Base-by-base conservation (phyloP, 2,113 vertebrate genomes). In the Acrocephalus kingi region DNA sequence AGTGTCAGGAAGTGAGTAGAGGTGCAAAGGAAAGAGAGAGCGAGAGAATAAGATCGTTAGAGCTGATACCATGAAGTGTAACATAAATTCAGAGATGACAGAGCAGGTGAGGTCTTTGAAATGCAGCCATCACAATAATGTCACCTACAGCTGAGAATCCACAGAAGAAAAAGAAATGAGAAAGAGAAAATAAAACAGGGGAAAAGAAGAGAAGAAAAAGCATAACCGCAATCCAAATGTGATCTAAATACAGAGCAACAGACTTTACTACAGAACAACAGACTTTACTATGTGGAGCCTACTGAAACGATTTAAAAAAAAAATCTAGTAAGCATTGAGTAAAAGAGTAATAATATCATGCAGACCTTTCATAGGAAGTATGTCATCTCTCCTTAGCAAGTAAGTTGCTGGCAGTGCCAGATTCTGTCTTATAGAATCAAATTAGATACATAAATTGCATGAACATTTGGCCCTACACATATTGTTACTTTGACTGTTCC, bases 1-100 rank as follows among this genome's bases (percentile, higher is more conserved):
- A 97, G 93, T 90, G 97, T 98, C 98, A 98, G 98, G 98, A 98
- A 98, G 97, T 98, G 97, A 98, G 96, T 92, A 96, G 96, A 97
- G 95, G 93, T 97, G 97, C 96, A 97, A 94, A 97, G 93, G 94
- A 97, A 98, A 95, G 86, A 97, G 91, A 96, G 95, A 97, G 82
- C 84, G 41, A 97, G 93, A 97, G 90, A 97, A 96, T 93, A 96
- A 98, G 97, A 98, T 98, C 94, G 87, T 95, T 95, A 96, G 80
- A 94, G 76, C 91, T 95, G 96, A 98, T 98, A 97, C 69, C 72
- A 89, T 94, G 97, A 97, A 96, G 93, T 97, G 88, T 95, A 94
- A 96, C 96, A 94, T 91, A 94, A 95, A 98, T 97, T 97, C 96
- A 96, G 97, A 98, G 95, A 98, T 95, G 96, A 97, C 96, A 96